Evolutionary conservation across 2,113 vertebrate genomes (phyloP).

Genomic region (Nycticryphes semicollaris): DNA sequence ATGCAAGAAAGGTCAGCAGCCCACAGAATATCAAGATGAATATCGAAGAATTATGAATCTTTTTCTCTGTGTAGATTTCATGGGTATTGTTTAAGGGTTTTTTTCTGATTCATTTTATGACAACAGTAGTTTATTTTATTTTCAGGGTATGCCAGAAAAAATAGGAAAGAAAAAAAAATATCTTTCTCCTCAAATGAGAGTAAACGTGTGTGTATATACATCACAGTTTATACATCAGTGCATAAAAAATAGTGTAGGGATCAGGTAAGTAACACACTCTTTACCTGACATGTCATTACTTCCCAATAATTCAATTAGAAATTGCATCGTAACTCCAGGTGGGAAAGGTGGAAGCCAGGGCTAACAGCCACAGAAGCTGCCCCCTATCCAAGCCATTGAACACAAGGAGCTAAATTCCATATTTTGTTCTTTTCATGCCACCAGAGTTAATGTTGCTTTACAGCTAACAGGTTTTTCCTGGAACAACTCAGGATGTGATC

Average conservation of each 20-base stretch:
- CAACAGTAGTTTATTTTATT: neutral
- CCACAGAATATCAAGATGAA: conserved; percentile 17
- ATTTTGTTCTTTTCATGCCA: neutral
- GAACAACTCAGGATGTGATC: conserved; percentile 51
- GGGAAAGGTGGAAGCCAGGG: neutral
- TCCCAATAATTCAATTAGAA: neutral
- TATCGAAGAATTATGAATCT: neutral
- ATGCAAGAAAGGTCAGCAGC: conserved; percentile 60
- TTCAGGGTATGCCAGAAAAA: neutral
- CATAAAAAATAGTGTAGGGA: neutral
- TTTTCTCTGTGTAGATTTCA: neutral
- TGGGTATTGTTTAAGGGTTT: neutral
- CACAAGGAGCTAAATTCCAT: neutral
- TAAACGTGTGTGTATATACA: neutral
- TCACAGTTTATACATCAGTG: neutral
- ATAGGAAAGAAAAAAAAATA: too few relatives aligned
- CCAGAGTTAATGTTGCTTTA: conserved; percentile 2
- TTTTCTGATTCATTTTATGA: neutral
- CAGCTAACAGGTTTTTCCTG: conserved; percentile 19
- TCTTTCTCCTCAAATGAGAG: neutral
- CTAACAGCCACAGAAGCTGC: neutral
- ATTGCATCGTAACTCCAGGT: neutral
- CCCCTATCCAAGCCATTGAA: neutral
- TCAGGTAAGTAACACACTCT: neutral
- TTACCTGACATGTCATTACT: neutral